Evolutionary conservation across 2,888 invertebrate genomes (phyloP), one percentile per base, ranked within the genome.

Genomic region (Balanococcus diminutus): DNA sequence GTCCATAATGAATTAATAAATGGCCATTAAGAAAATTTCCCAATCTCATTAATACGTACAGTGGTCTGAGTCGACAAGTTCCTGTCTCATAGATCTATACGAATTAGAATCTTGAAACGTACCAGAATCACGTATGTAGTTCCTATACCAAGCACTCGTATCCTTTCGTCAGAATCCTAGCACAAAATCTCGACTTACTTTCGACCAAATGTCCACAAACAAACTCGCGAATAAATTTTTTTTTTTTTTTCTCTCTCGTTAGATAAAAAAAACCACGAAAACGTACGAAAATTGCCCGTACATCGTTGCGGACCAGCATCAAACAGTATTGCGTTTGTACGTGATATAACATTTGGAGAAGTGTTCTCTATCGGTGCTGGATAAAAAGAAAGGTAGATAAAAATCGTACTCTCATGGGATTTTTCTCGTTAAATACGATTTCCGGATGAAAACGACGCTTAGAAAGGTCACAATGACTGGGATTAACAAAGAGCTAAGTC

Each of bases 361-460:
- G 67, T 25, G 82, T 28, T n/a, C 82, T 51, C 82, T 82, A 82
- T 82, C 82, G 56, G 82, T 19, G 36, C 81, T 51, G 31, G 39
- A 51, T 28, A 51, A 32, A 51, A 31, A 56, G 56, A 82, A 82
- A 56, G 51, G 82, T 56, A 82, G 82, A 82, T 82, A 28, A 46
- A 82, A 82, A 82, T 82, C 82, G 56, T 46, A 82, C 51, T 46
- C 82, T 82, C 82, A 46, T 82, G 82, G 56, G 82, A 82, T 82
- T 82, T 82, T 82, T 82, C 82, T 82, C n/a, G 82, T 82, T 82
- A 82, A 82, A 82, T 82, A 82, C 82, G 82, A 82, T 82, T 82
- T 82, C 82, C 82, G 82, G 82, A 56, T 56, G 82, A 56, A 56
- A 82, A 82, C 56, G 56, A 31, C 31, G 82, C 46, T 51, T 32